phyloP scores from a whole-genome alignment of 2,888 invertebrate genomes.

The Sphecodes monilicornis region DNA sequence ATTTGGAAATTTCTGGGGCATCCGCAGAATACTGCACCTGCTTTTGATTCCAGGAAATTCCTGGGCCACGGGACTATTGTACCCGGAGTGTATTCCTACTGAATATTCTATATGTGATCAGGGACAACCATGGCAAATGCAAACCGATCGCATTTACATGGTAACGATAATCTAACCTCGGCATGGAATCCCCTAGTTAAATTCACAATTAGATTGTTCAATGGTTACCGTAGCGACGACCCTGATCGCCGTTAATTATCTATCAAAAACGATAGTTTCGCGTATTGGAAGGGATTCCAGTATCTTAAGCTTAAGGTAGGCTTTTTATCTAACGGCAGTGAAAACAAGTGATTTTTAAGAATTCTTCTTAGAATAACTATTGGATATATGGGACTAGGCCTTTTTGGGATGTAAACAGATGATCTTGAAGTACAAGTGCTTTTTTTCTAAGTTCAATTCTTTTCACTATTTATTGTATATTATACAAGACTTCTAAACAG shows the following conservation, averaged over 20 bases:
- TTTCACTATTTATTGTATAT: no score
- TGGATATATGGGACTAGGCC: no score
- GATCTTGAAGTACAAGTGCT: no score
- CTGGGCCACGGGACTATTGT: constrained; percentile 24
- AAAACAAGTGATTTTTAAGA: no score
- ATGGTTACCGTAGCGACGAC: constrained; percentile 7
- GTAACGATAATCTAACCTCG: constrained; percentile 54
- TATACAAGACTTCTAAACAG: no score
- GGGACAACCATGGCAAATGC: constrained; percentile 51
- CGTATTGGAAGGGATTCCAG: not conserved
- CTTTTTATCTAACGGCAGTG: no score
- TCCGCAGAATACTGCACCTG: constrained; percentile 48
- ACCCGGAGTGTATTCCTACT: constrained; percentile 41
- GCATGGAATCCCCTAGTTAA: constrained; percentile 36
- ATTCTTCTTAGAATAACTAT: no score
- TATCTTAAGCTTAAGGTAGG: not conserved
- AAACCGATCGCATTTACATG: constrained; percentile 56
- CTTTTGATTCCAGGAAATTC: constrained; percentile 52
- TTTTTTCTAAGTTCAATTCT: no score
- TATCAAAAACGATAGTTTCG: not conserved
- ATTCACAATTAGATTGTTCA: constrained; percentile 47
- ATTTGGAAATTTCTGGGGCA: constrained; percentile 46
- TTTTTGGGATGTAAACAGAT: no score
- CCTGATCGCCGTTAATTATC: constrained; percentile 32
- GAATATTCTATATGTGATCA: constrained; percentile 58